Percentiles rank a stretch among this genome's conserved stretches.
phyloP scores from a whole-genome alignment of 1,140 invertebrate species.

The Drosophila tropicalis region DNA sequence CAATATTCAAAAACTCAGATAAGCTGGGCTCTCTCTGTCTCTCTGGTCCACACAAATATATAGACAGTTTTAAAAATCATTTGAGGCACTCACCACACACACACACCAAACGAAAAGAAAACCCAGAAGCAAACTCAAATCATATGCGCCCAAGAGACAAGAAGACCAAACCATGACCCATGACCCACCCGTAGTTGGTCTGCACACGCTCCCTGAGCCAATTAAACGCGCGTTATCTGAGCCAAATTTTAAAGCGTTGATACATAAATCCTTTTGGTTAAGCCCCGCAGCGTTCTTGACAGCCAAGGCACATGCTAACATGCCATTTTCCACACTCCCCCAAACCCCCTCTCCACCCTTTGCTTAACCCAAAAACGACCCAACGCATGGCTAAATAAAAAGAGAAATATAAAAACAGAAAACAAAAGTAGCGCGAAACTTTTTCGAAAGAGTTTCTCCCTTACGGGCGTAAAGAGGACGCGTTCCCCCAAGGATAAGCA shows the following conservation, averaged over 20 bases:
- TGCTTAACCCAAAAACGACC: not conserved
- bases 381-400: slow-evolving; percentile 22
- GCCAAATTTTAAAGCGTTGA: slow-evolving; percentile 83
- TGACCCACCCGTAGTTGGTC: slow-evolving; percentile 39
- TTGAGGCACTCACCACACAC: slow-evolving; percentile 57
- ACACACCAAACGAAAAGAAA: slow-evolving; percentile 18
- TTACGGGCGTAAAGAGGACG: slow-evolving; percentile 48
- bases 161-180: slow-evolving; percentile 24
- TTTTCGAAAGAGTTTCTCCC: slow-evolving; percentile 76
- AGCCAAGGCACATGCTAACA: slow-evolving; percentile 82
- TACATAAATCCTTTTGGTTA: slow-evolving; percentile 83
- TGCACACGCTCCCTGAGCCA: slow-evolving; percentile 69
- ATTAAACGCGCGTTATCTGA: slow-evolving; percentile 83
- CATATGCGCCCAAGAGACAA: slow-evolving; percentile 51
- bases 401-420: slow-evolving; percentile 7
- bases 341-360: slow-evolving; percentile 10
- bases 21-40: slow-evolving; percentile 13
- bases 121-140: slow-evolving; percentile 22
- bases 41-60: not conserved
- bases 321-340: slow-evolving; percentile 75
- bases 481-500: slow-evolving; percentile 74
- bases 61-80: slow-evolving; percentile 65
- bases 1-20: slow-evolving; percentile 62
- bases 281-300: slow-evolving; percentile 81
- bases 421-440: slow-evolving; percentile 68